These are phyloP conservation scores for Gymnocypris eckloni DNA, from an alignment of 2,797 vertebrate species.

Conservation along the genomic window DNA sequence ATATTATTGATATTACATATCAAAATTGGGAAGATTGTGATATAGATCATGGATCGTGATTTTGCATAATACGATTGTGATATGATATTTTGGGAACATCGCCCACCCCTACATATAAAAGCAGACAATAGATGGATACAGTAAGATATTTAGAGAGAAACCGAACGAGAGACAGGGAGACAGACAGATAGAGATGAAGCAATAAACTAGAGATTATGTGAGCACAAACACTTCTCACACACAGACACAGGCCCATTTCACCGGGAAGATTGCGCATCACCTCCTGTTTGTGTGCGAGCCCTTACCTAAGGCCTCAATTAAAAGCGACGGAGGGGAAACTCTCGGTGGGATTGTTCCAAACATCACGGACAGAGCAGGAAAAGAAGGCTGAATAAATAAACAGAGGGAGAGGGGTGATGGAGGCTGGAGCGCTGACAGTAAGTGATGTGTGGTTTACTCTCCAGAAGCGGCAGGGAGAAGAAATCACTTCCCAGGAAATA, in stretches of 20 bases:
- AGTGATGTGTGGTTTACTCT: constrained; percentile 64
- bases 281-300: constrained; percentile 52
- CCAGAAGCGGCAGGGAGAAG: constrained; percentile 56
- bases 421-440: constrained; percentile 51
- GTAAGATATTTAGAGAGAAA: not conserved
- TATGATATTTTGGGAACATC: not conserved
- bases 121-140: not conserved
- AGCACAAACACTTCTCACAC: constrained; percentile 54
- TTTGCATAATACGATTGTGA: not conserved
- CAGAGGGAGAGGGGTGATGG: constrained; percentile 35
- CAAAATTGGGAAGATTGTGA: not conserved
- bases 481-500: constrained; percentile 65
- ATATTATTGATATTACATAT: not conserved
- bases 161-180: constrained; percentile 25
- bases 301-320: constrained; percentile 61
- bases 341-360: constrained; percentile 30
- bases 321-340: constrained; percentile 59
- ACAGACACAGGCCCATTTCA: constrained; percentile 48
- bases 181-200: constrained; percentile 38
- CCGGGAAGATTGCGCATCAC: constrained; percentile 60
- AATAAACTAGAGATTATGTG: constrained; percentile 48
- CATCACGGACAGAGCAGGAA: not conserved
- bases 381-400: constrained; percentile 48
- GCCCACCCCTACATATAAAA: not conserved
- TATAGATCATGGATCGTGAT: not conserved